Conservation (phyloP, 2,113 vertebrate genomes). For the Sus scrofa region DNA sequence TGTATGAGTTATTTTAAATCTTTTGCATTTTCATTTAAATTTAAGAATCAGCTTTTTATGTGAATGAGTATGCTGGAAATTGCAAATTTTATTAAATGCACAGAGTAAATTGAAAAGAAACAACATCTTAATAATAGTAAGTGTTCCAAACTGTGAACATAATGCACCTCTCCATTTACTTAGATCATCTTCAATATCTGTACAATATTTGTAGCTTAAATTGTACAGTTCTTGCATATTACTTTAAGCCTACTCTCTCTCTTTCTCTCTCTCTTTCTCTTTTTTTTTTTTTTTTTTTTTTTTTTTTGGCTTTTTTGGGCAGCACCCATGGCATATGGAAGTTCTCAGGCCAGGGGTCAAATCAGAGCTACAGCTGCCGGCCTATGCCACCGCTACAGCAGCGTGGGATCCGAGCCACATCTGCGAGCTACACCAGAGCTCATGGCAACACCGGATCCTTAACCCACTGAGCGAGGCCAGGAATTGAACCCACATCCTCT, state of each 20-base stretch:
- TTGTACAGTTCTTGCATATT: neutral
- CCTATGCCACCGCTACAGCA: too few species aligned
- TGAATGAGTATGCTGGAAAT: neutral
- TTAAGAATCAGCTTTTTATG: neutral
- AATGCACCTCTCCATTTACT: neutral
- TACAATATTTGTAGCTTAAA: neutral
- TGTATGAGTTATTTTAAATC: neutral
- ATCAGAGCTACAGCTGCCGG: too few species aligned
- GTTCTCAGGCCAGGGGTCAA: too few species aligned
- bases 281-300: too few species aligned
- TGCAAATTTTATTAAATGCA: neutral
- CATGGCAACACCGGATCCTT: too few species aligned
- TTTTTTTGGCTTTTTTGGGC: too few species aligned
- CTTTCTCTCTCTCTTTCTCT: too few species aligned
- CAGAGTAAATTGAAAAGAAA: neutral
- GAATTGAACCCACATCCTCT: too few species aligned
- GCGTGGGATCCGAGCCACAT: too few species aligned
- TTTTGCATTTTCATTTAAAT: neutral
- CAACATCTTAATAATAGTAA: neutral
- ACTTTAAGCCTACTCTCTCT: neutral
- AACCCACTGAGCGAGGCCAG: too few species aligned
- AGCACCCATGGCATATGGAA: too few species aligned
- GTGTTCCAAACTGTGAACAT: neutral
- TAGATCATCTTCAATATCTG: neutral
- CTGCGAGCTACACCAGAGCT: too few species aligned